These are phyloP conservation scores for Xestia c-nigrum DNA, from an alignment of 2,888 invertebrate species.

Conservation along the genomic window DNA sequence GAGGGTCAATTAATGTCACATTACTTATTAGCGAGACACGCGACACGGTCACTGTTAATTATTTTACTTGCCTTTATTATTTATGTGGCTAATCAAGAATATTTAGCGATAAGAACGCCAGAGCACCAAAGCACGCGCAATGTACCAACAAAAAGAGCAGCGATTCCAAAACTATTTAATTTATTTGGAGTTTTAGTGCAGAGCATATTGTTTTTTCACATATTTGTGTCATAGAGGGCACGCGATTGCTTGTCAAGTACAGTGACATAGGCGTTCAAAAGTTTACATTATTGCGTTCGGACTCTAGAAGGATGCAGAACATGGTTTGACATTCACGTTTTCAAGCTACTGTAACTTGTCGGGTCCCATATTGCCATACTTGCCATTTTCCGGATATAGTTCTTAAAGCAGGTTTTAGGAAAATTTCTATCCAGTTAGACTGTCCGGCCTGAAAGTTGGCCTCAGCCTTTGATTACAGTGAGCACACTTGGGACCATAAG, in stretches of 20 bases:
- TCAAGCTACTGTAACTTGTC: neutral
- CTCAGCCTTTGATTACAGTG: too few relatives aligned
- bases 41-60: neutral
- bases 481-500: too few relatives aligned
- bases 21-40: conserved; percentile 29
- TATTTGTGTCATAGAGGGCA: too few relatives aligned
- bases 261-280: neutral
- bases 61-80: conserved; percentile 25
- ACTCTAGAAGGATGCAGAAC: neutral
- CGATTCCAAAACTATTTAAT: too few relatives aligned
- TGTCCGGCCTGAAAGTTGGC: too few relatives aligned
- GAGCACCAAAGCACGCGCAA: too few relatives aligned
- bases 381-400: neutral
- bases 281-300: neutral
- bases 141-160: too few relatives aligned
- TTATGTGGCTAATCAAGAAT: conserved; percentile 1
- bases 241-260: too few relatives aligned
- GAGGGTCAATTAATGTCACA: conserved; percentile 59
- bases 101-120: neutral
- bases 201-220: too few relatives aligned
- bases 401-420: neutral
- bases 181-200: too few relatives aligned
- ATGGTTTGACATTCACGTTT: neutral
- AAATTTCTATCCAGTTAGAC: too few relatives aligned
- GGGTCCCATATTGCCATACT: neutral